phyloP scores from a whole-genome alignment of 2,888 invertebrate genomes.

The Oligia fasciuncula region DNA sequence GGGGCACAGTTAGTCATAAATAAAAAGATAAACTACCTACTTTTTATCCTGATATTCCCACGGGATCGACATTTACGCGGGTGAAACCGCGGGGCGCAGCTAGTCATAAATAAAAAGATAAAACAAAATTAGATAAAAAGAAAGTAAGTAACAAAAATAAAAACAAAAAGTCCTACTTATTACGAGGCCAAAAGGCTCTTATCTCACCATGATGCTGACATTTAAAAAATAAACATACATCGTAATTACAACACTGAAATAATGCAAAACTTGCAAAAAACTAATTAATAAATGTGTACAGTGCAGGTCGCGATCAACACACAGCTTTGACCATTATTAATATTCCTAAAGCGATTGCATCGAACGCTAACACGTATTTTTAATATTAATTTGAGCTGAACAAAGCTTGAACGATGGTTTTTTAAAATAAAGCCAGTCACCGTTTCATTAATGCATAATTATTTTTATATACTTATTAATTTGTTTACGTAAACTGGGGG shows the following conservation, averaged over 20 bases:
- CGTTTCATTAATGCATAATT: not conserved
- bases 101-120: no score
- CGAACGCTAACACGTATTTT: conserved; percentile 4
- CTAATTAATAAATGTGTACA: not conserved
- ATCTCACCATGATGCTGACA: no score
- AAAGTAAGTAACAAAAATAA: no score
- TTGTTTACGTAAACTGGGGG: no score
- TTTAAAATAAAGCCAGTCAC: not conserved
- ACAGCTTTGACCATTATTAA: not conserved
- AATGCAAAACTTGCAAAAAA: conserved; percentile 6
- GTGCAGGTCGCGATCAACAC: conserved; percentile 8
- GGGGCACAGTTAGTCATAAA: no score
- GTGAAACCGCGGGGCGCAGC: no score
- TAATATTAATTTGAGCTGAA: not conserved
- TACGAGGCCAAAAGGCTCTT: no score
- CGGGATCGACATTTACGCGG: no score
- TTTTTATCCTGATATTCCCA: no score
- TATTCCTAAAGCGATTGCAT: not conserved
- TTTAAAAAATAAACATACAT: not conserved
- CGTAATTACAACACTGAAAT: not conserved
- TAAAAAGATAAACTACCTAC: no score
- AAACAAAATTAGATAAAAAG: no score
- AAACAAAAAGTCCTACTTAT: no score
- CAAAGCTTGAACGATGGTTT: not conserved
- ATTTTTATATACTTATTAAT: not conserved